Percentiles rank a stretch among this genome's conserved stretches.
Conservation (phyloP, 1,140 invertebrate species). For the Grapholita molesta region DNA sequence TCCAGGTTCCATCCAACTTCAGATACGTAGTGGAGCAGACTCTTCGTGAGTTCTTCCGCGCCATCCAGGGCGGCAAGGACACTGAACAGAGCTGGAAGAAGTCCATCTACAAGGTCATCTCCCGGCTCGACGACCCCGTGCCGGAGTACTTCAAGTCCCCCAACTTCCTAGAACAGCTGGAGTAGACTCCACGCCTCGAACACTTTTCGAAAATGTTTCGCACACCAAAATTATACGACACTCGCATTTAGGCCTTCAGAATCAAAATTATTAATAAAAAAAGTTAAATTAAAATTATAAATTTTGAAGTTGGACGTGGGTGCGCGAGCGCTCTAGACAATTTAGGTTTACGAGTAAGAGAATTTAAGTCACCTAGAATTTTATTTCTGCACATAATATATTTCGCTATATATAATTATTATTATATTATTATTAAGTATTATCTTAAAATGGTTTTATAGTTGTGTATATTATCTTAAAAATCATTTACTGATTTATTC, state of each 20-base stretch:
- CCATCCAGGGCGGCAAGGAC: slow-evolving; percentile 97
- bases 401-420: slow-evolving; percentile 79
- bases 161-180: slow-evolving; percentile 99
- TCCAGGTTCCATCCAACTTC: slow-evolving; percentile 97
- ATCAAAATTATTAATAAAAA: slow-evolving; percentile 79
- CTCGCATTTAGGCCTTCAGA: slow-evolving; percentile 80
- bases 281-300: slow-evolving; percentile 74
- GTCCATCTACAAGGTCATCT: slow-evolving; percentile 99
- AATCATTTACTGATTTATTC: slow-evolving; percentile 77
- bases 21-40: slow-evolving; percentile 98
- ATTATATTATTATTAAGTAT: slow-evolving; percentile 77
- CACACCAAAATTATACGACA: slow-evolving; percentile 79
- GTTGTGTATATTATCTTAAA: slow-evolving; percentile 74
- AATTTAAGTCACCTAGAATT: slow-evolving; percentile 82
- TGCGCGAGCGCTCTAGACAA: slow-evolving; percentile 67
- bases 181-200: slow-evolving; percentile 81
- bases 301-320: slow-evolving; percentile 66
- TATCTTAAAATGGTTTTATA: slow-evolving; percentile 77
- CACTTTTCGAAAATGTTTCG: slow-evolving; percentile 59
- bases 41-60: slow-evolving; percentile 98
- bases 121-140: slow-evolving; percentile 97
- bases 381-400: slow-evolving; percentile 83
- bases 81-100: slow-evolving; percentile 99
- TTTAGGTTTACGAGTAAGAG: slow-evolving; percentile 75
- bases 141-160: slow-evolving; percentile 99